These are phyloP conservation scores for Psilopogon haemacephalus DNA, from an alignment of 2,113 vertebrate genomes.

Conservation along the genomic window DNA sequence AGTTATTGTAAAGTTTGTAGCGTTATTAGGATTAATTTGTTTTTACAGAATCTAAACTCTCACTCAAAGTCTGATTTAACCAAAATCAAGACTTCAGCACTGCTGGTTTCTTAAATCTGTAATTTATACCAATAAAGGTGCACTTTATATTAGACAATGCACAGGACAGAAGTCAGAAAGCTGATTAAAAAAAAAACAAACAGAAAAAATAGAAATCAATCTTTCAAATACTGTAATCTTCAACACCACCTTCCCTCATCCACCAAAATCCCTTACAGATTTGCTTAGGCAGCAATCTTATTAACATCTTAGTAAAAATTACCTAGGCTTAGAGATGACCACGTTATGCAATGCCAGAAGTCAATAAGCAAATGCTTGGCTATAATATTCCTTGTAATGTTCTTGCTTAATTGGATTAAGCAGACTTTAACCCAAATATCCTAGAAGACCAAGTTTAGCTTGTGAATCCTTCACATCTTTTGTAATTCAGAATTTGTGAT, in stretches of 20 bases:
- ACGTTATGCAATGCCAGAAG: neutral
- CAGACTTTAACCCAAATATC: neutral
- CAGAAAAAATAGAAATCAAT: neutral
- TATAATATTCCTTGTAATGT: neutral
- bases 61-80: neutral
- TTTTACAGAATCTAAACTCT: constrained; percentile 30
- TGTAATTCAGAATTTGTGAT: neutral
- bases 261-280: neutral
- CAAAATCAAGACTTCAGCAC: constrained; percentile 16
- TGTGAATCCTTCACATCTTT: neutral
- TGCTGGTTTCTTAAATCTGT: constrained; percentile 30
- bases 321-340: neutral
- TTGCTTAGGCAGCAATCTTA: neutral
- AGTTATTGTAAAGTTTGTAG: neutral
- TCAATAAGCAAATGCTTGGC: neutral
- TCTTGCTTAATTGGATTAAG: neutral
- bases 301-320: neutral
- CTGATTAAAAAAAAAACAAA: neutral
- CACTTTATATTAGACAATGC: constrained; percentile 14
- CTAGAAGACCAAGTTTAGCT: neutral
- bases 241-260: neutral
- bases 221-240: neutral
- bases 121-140: constrained; percentile 21
- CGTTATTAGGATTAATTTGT: neutral
- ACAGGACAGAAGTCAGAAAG: neutral